Percentiles rank a stretch among this genome's conserved stretches.
Evolutionary conservation across 2,888 invertebrate species (phyloP).

Genomic region (Didymodactylos carnosus): DNA sequence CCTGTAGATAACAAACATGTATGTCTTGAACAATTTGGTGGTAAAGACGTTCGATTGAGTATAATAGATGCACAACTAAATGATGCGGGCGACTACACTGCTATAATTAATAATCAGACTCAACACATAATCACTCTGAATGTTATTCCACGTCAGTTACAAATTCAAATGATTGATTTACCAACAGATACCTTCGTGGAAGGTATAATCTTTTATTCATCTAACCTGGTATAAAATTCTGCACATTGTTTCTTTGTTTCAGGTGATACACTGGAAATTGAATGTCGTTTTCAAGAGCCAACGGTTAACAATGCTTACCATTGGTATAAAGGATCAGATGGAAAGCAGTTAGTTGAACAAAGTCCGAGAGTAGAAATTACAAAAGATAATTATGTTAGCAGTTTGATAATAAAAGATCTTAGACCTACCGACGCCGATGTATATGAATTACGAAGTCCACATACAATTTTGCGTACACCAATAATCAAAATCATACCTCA

Average conservation of each 20-base stretch:
- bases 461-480: neutral
- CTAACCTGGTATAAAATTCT: too few relatives aligned
- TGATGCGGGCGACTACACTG: neutral
- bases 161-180: neutral
- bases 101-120: neutral
- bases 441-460: neutral
- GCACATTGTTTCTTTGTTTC: too few relatives aligned
- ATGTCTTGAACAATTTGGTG: neutral
- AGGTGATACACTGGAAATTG: neutral
- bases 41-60: neutral
- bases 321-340: neutral
- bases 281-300: neutral
- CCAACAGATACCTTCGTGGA: neutral
- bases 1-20: neutral
- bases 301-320: neutral
- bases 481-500: neutral
- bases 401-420: neutral
- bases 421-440: neutral
- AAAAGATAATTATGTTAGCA: neutral
- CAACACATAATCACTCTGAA: neutral
- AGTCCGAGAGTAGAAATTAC: neutral
- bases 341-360: neutral
- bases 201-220: too few relatives aligned
- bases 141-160: neutral
- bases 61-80: neutral